These are phyloP conservation scores for Petrolisthes cinctipes DNA, from an alignment of 2,888 invertebrate genomes.

Conservation along the genomic window DNA sequence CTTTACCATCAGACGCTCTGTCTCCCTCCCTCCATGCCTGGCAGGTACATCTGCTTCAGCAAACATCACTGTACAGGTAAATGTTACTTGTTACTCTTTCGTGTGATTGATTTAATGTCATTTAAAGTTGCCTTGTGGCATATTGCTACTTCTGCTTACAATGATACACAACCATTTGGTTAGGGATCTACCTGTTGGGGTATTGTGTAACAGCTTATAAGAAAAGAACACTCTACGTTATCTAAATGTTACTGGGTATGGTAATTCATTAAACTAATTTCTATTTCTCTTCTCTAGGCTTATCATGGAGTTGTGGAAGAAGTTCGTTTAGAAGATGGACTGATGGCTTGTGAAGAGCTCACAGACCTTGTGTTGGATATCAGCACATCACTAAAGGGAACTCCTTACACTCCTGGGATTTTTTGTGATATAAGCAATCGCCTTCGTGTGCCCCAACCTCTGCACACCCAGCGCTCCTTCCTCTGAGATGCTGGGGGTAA, in stretches of 20 bases:
- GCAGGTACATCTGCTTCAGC: slow-evolving; percentile 28
- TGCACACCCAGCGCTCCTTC: slow-evolving; percentile 37
- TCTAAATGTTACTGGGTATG: no score
- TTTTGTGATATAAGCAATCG: slow-evolving; percentile 40
- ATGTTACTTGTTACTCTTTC: not conserved
- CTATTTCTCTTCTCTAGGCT: slow-evolving; percentile 22
- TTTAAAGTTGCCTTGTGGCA: no score
- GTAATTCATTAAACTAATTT: no score
- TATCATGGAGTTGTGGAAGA: slow-evolving; percentile 53
- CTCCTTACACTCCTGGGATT: slow-evolving; percentile 21
- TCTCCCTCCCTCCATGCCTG: slow-evolving; percentile 43
- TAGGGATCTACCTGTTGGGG: no score
- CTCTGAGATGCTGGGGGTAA: slow-evolving; percentile 15
- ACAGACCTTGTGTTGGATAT: slow-evolving; percentile 42
- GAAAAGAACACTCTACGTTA: no score
- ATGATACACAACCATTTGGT: not conserved
- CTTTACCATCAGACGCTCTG: slow-evolving; percentile 73
- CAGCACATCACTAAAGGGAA: slow-evolving; percentile 38
- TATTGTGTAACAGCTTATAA: no score
- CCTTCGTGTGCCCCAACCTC: slow-evolving; percentile 36
- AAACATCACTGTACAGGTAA: slow-evolving; percentile 44
- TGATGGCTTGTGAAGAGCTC: slow-evolving; percentile 25
- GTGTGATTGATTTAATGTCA: no score
- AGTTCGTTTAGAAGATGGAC: slow-evolving; percentile 19
- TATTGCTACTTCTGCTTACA: no score